Conservation (phyloP, 23 tunicate species). For the Halocynthia roretzi region DNA sequence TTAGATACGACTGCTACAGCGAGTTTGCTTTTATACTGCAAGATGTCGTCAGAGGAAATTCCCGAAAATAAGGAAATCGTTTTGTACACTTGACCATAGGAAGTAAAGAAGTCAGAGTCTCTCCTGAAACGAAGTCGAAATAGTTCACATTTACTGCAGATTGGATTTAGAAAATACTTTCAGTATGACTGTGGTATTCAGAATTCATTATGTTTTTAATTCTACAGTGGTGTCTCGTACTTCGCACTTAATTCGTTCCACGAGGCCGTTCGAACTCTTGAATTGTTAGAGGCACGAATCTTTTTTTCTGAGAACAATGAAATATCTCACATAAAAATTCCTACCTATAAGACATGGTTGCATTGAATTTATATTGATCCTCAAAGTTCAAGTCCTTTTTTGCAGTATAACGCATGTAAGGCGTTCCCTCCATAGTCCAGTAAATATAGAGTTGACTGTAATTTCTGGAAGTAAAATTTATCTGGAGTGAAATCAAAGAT, state of each 20-base stretch:
- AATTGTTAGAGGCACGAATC: too few species aligned
- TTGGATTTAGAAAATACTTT: too few species aligned
- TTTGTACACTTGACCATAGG: background rate
- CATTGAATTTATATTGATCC: conserved; percentile 2
- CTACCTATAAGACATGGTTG: background rate
- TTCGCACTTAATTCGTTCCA: too few species aligned
- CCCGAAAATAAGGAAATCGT: background rate
- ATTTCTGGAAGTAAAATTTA: background rate
- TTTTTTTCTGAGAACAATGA: too few species aligned
- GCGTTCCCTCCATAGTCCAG: background rate
- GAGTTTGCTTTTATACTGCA: background rate
- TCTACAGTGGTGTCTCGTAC: too few species aligned
- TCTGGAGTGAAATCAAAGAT: too few species aligned
- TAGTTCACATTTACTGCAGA: too few species aligned
- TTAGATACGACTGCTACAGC: background rate
- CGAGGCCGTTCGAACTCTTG: too few species aligned
- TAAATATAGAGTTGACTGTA: background rate
- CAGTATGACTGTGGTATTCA: too few species aligned
- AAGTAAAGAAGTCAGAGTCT: background rate
- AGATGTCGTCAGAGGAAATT: background rate
- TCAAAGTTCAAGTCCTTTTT: background rate
- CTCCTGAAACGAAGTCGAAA: background rate
- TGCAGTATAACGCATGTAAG: background rate
- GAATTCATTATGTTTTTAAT: too few species aligned
- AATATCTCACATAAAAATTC: background rate